Percentiles rank a stretch among this genome's conserved stretches.
Conservation (phyloP, 2,113 vertebrate species). For the Dolichallabes microphthalmus region DNA sequence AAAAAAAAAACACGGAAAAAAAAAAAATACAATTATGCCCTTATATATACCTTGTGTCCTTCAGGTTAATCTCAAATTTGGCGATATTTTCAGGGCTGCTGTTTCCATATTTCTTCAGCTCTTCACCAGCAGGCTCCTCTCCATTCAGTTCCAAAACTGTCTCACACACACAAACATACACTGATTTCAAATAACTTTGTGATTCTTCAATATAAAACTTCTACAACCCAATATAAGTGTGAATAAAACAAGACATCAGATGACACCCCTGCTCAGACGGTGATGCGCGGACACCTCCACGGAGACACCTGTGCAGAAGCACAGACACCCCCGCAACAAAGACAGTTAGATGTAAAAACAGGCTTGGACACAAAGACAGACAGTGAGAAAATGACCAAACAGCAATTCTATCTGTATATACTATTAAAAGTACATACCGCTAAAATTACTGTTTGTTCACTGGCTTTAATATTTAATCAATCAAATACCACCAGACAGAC, state of each 20-base stretch:
- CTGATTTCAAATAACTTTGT: not conserved
- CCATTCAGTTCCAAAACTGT: conserved; percentile 75
- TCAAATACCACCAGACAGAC: not conserved
- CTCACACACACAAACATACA: conserved; percentile 32
- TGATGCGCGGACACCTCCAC: no score
- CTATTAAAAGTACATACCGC: not conserved
- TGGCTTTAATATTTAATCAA: conserved; percentile 12
- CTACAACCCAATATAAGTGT: not conserved
- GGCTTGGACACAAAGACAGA: not conserved
- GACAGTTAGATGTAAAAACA: not conserved
- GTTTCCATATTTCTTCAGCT: conserved; percentile 59
- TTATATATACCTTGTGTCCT: conserved; percentile 82
- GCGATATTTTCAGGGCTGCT: conserved; percentile 72
- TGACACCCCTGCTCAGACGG: not conserved
- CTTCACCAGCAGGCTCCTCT: conserved; percentile 55
- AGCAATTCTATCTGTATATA: not conserved
- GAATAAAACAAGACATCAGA: not conserved
- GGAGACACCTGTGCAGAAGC: no score
- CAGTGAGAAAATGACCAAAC: not conserved
- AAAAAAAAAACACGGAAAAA: not conserved
- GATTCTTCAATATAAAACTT: not conserved
- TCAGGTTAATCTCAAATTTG: conserved; percentile 87
- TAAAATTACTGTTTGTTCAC: not conserved
- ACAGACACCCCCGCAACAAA: not conserved
- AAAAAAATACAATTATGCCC: not conserved